Evolutionary conservation across 2,113 vertebrate genomes (phyloP).

Genomic region (Lates calcarifer): DNA sequence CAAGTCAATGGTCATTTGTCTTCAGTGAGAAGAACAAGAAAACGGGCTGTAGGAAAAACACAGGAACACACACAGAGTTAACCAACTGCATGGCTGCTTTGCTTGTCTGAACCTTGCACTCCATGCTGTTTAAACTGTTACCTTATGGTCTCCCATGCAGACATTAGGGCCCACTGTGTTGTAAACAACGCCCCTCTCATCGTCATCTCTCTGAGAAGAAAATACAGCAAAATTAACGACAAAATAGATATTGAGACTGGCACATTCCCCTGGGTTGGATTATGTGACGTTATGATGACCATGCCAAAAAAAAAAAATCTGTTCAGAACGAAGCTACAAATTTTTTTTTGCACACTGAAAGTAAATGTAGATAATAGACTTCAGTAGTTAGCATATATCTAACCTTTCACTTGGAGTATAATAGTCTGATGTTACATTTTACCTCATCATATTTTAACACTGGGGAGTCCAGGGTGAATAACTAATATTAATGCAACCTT

Average conservation of each 20-base stretch:
- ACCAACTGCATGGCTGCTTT: background rate
- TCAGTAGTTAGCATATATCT: background rate
- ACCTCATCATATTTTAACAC: background rate
- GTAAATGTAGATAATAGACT: no score
- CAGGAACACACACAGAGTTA: conserved; percentile 26
- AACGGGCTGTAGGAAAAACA: conserved; percentile 81
- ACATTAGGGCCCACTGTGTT: conserved; percentile 84
- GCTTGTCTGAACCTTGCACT: background rate
- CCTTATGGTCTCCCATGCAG: conserved; percentile 91
- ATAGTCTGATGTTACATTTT: background rate
- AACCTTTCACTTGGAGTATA: background rate
- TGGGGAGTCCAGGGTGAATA: background rate
- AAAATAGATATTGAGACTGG: background rate
- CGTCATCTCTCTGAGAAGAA: conserved; percentile 71
- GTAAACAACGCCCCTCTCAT: conserved; percentile 75
- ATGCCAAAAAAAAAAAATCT: background rate
- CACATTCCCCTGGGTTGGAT: background rate
- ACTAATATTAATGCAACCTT: background rate
- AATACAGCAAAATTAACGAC: background rate
- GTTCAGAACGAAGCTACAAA: background rate
- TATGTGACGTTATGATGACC: background rate
- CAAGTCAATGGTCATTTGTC: conserved; percentile 75
- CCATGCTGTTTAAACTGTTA: conserved; percentile 43
- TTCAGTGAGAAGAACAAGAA: conserved; percentile 86
- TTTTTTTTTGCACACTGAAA: background rate